Base-by-base conservation (phyloP, 2,888 invertebrate species). In the Cephonodes hylas region DNA sequence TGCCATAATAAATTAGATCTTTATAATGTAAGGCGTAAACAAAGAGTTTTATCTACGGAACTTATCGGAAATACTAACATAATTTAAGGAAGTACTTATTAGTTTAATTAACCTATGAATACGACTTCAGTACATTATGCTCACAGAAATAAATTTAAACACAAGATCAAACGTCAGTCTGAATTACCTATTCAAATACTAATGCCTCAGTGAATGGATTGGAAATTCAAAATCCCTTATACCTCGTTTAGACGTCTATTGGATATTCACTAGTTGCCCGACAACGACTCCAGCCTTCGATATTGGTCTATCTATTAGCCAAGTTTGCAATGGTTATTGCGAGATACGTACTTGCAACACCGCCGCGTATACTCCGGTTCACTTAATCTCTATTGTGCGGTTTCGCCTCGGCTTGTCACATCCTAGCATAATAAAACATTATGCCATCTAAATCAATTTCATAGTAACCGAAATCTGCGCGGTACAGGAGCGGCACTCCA, bases 401-500 rank as follows among this genome's bases (percentile, higher is more conserved):
- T 53, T 31, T 31, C 31, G 18, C 27, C 27, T 15, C 4, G 15
- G 27, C 27, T 53, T 53, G 48, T 53, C 48, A 53, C 3, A 27
- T 27, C 27, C 27, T 15, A 18, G 27, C 18, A 53, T 53, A 27
- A 27, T 53, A 53, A 53, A 53, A 53, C 48, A 53, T 27, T 53
- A 25, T 53, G 48, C 31, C 63, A 63, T 64, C 67, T 63, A 68
- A 73, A 70, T 68, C 63, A 66, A 66, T 69, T 71, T 59, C 42
- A 70, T 66, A 65, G 71, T 64, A 67, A 68, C 62, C 66, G 58
- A 67, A 71, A 80, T 78, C 72, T 69, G 74, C 68, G 59, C 25
- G 8, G 25, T 46, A 42, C 34, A 48, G 67, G 76, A 79, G 80
- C 77, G 82, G 81, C 80, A 81, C 84, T 85, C 81, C 79, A 87